Percentiles rank a stretch among this genome's conserved stretches.
These are phyloP conservation scores for Porites lutea DNA, from an alignment of 64 coral and sea anemone species.

Conservation along the genomic window DNA sequence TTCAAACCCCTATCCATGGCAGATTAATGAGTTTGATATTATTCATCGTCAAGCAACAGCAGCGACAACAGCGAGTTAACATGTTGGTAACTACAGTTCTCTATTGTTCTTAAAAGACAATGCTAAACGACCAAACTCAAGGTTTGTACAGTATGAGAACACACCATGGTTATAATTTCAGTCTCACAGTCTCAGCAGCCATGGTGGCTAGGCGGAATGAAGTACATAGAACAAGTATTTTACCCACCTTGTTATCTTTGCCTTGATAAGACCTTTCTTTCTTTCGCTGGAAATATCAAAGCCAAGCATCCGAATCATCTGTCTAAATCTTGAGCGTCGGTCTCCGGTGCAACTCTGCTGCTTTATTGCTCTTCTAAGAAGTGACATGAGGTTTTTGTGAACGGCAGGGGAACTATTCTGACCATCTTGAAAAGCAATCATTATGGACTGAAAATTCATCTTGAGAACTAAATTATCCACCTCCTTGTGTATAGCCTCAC, in stretches of 20 bases:
- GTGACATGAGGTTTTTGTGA: neutral
- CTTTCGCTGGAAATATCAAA: neutral
- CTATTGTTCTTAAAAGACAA: too few species aligned
- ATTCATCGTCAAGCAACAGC: too few species aligned
- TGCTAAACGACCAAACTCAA: too few species aligned
- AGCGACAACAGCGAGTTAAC: too few species aligned
- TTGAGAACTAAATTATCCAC: neutral
- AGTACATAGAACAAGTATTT: too few species aligned
- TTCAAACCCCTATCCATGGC: too few species aligned
- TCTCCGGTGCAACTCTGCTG: neutral
- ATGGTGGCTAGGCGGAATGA: too few species aligned
- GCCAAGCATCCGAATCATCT: constrained; percentile 23
- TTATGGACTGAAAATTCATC: neutral
- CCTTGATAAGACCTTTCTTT: neutral
- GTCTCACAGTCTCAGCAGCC: too few species aligned
- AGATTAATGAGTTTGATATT: too few species aligned
- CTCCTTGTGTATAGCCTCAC: neutral
- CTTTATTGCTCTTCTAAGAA: constrained; percentile 13
- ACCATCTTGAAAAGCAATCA: neutral
- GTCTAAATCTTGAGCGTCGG: neutral
- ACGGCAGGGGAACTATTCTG: neutral
- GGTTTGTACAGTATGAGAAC: too few species aligned
- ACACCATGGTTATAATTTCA: too few species aligned
- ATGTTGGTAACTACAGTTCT: too few species aligned
- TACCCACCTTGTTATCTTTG: neutral